phyloP scores from a whole-genome alignment of 2,113 vertebrate genomes.

The Trematocara unimaculatum region DNA sequence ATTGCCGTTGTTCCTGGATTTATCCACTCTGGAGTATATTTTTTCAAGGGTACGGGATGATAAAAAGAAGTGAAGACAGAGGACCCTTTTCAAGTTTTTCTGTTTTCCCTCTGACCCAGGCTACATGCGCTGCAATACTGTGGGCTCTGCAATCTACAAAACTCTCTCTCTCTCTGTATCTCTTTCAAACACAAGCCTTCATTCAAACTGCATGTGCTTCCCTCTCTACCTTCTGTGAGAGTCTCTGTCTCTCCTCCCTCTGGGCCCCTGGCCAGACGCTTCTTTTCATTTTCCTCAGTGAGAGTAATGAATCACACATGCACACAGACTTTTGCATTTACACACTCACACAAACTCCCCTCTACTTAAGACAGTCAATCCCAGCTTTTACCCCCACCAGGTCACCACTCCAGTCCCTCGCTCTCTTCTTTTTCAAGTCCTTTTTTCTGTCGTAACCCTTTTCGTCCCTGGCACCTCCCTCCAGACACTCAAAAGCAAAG shows the following conservation, averaged over 20 bases:
- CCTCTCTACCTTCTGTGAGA: conserved; percentile 17
- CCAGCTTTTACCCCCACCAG: conserved; percentile 56
- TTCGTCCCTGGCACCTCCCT: conserved; percentile 34
- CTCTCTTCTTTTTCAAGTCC: conserved; percentile 32
- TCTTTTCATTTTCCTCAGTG: conserved; percentile 69
- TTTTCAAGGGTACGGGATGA: not conserved
- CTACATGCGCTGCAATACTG: not conserved
- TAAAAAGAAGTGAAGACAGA: not conserved
- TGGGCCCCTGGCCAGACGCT: conserved; percentile 62
- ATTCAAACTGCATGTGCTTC: conserved; percentile 31
- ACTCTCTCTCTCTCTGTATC: conserved; percentile 12
- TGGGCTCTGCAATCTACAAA: not conserved
- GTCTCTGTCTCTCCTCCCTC: conserved; percentile 29
- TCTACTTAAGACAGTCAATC: conserved; percentile 69
- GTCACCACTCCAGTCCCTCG: conserved; percentile 42
- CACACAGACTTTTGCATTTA: conserved; percentile 59
- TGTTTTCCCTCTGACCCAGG: not conserved
- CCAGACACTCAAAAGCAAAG: conserved; percentile 50
- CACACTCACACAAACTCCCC: conserved; percentile 61
- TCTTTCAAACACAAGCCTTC: conserved; percentile 29
- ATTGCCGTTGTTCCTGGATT: not conserved
- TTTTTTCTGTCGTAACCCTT: conserved; percentile 25
- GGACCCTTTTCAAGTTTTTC: not conserved
- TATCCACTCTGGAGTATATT: not conserved
- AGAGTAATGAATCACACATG: conserved; percentile 73